These are phyloP conservation scores for Anas georgica DNA, from an alignment of 2,797 vertebrate genomes.

Conservation along the genomic window DNA sequence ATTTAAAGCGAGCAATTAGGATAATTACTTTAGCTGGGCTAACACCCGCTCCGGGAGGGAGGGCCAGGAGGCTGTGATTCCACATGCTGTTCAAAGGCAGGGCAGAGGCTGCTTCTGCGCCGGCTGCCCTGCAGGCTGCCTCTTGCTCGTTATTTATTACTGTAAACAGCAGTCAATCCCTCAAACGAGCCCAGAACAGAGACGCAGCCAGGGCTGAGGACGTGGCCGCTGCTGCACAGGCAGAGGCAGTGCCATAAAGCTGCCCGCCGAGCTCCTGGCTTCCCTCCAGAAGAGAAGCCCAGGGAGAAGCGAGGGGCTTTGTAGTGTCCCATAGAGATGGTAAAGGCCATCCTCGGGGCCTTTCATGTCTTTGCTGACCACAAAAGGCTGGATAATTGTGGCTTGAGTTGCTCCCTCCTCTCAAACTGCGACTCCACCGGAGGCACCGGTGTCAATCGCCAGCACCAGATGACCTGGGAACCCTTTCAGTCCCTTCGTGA, in stretches of 20 bases:
- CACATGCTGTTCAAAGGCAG: background rate
- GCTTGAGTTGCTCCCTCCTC: background rate
- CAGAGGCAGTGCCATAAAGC: fast-evolving
- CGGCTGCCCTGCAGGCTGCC: background rate
- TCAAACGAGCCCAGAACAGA: background rate
- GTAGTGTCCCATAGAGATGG: background rate
- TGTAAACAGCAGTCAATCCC: background rate
- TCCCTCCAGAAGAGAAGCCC: background rate
- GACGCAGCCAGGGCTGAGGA: background rate
- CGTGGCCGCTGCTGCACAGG: background rate
- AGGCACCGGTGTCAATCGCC: background rate
- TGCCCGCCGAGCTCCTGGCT: background rate
- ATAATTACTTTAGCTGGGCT: background rate
- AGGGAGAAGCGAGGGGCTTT: background rate
- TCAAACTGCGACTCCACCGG: background rate
- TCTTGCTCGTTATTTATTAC: background rate
- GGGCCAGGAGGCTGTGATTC: background rate
- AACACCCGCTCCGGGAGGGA: background rate
- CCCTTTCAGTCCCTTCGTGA: background rate
- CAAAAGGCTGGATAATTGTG: background rate
- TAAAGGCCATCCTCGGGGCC: background rate
- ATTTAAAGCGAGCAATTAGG: background rate
- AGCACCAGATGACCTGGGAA: background rate
- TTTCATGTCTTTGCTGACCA: background rate
- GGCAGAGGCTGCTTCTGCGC: background rate